A percentile compares a stretch with the other conserved stretches of the same genome.
phyloP scores from a whole-genome alignment of 2,113 vertebrate species.

The Odontophorus gujanensis region DNA sequence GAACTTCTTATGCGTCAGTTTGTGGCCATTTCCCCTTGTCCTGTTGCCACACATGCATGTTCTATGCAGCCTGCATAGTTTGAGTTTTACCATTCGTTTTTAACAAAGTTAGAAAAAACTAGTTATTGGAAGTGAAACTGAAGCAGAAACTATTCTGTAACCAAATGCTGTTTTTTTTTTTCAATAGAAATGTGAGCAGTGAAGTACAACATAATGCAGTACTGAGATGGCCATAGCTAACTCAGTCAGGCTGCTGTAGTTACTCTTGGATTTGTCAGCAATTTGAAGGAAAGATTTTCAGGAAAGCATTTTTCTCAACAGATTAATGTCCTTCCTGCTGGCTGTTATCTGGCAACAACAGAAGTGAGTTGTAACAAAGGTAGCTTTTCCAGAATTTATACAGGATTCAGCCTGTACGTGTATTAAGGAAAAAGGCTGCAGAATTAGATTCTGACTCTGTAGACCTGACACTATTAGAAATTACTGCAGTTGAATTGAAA shows the following conservation, averaged over 20 bases:
- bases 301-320: background rate
- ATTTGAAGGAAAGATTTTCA: background rate
- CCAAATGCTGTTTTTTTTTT: background rate
- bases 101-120: accelerated
- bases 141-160: background rate
- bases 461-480: background rate
- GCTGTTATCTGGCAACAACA: background rate
- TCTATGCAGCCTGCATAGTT: background rate
- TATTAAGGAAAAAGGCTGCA: background rate
- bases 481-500: background rate
- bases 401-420: background rate
- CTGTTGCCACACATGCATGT: too few species aligned
- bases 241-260: background rate
- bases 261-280: background rate
- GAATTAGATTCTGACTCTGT: background rate
- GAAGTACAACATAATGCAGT: background rate
- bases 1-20: too few species aligned
- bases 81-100: background rate
- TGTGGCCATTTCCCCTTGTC: too few species aligned
- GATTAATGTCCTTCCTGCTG: background rate
- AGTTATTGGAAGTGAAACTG: background rate
- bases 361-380: background rate
- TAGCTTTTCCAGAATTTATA: background rate
- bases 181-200: background rate
- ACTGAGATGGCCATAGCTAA: background rate